phyloP scores from a whole-genome alignment of 2,888 invertebrate species.

The Volucella inanis region DNA sequence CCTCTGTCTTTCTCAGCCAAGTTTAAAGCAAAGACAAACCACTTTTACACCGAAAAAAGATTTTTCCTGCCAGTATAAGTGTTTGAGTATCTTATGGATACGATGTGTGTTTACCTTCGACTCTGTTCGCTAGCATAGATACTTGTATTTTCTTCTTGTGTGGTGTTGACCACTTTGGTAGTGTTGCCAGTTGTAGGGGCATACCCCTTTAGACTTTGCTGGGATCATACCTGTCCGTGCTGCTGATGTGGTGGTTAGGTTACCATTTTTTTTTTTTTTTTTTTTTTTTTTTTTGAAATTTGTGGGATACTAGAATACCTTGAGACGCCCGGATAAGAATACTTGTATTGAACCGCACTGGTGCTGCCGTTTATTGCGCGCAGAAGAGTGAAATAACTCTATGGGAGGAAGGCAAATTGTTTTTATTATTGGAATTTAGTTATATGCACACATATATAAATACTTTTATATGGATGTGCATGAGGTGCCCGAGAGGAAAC shows the following conservation, averaged over 20 bases:
- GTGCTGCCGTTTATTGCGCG: slow-evolving; percentile 64
- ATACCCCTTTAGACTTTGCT: slow-evolving; percentile 68
- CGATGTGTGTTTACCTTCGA: slow-evolving; percentile 39
- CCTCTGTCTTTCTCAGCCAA: slow-evolving; percentile 38
- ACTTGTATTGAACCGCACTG: slow-evolving; percentile 66
- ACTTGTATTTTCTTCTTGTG: slow-evolving; percentile 30
- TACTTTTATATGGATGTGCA: slow-evolving; percentile 27
- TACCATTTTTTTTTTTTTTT: slow-evolving; percentile 75
- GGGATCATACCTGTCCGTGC: slow-evolving; percentile 67
- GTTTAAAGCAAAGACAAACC: slow-evolving; percentile 52
- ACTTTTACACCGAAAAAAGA: slow-evolving; percentile 45
- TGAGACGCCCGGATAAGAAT: slow-evolving; percentile 76
- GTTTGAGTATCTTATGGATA: slow-evolving; percentile 47
- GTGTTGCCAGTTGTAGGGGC: slow-evolving; percentile 39
- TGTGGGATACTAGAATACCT: slow-evolving; percentile 77
- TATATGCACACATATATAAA: neutral
- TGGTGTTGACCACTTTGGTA: slow-evolving; percentile 66
- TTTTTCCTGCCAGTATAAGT: neutral
- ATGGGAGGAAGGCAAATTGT: slow-evolving; percentile 58
- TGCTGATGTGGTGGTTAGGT: slow-evolving; percentile 62
- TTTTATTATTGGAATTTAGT: slow-evolving; percentile 46
- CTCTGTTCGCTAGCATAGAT: slow-evolving; percentile 28
- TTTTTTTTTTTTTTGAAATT: slow-evolving; percentile 73
- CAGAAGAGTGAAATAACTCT: slow-evolving; percentile 21
- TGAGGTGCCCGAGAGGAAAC: slow-evolving; percentile 49